These are phyloP conservation scores for Onchidella celtica DNA, from an alignment of 2,888 invertebrate species.

Conservation along the genomic window DNA sequence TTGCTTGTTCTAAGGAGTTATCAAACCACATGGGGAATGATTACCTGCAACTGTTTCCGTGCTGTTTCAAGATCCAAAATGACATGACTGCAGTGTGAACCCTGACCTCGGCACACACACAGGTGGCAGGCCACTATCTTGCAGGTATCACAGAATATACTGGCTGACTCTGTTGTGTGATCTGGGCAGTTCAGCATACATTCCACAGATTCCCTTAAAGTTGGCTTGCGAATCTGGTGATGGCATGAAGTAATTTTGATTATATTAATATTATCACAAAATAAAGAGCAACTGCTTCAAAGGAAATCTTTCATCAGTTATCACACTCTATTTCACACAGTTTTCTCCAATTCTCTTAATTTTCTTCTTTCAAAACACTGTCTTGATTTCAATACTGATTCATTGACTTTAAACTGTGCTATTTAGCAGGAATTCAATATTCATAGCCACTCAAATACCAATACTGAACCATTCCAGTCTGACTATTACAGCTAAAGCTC, in stretches of 20 bases:
- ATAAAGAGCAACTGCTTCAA: no score
- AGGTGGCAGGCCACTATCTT: constrained; percentile 73
- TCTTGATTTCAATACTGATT: no score
- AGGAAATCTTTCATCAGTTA: neutral
- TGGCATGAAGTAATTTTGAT: neutral
- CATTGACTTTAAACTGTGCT: no score
- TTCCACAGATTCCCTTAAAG: constrained; percentile 53
- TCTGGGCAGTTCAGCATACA: constrained; percentile 66
- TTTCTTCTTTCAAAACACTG: no score
- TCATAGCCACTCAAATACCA: no score
- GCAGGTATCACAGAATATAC: constrained; percentile 75
- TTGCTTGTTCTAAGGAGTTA: no score
- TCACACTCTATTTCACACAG: neutral
- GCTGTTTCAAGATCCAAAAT: constrained; percentile 74
- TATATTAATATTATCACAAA: no score
- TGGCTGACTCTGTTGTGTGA: constrained; percentile 67
- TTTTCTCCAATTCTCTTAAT: no score
- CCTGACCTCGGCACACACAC: constrained; percentile 77
- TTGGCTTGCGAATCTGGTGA: constrained; percentile 42
- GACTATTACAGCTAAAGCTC: no score
- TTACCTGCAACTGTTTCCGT: constrained; percentile 69
- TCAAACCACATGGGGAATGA: no score
- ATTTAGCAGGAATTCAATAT: no score
- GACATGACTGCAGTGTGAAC: constrained; percentile 75
- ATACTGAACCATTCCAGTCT: no score